phyloP scores from a whole-genome alignment of 92 coral and sea anemone species.

The Porites evermanni region DNA sequence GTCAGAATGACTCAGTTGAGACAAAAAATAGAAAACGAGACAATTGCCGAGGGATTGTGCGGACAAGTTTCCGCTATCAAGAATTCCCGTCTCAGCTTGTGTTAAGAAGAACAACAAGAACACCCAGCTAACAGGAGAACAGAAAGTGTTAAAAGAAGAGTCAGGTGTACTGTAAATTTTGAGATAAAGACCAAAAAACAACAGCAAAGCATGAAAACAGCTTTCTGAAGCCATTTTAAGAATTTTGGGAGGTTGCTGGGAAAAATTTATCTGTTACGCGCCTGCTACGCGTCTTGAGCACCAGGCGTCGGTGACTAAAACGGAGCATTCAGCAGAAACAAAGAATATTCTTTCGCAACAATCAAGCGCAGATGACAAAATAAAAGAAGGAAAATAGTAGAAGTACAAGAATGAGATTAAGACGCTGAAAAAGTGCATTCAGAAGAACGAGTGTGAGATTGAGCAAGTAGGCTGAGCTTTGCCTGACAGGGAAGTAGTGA shows the following conservation, averaged over 20 bases:
- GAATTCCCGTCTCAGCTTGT: constrained; percentile 1
- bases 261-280: too few relatives aligned
- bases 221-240: too few relatives aligned
- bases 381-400: too few relatives aligned
- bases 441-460: constrained; percentile 6
- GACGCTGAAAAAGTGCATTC: neutral
- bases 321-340: neutral
- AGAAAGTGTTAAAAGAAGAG: neutral
- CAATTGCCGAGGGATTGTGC: neutral
- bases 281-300: too few relatives aligned
- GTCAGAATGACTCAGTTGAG: constrained; percentile 1
- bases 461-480: neutral
- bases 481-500: constrained; percentile 11
- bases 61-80: constrained; percentile 4
- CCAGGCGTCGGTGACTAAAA: too few relatives aligned
- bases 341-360: neutral
- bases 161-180: too few relatives aligned
- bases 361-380: neutral
- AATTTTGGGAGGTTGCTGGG: too few relatives aligned
- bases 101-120: neutral
- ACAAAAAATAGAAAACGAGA: neutral
- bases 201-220: too few relatives aligned
- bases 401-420: neutral
- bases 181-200: too few relatives aligned
- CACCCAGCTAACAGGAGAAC: neutral